Percentiles rank a stretch among this genome's conserved stretches.
Evolutionary conservation across 2,797 vertebrate genomes (phyloP).

Genomic region (Oreonectes daqikongensis): DNA sequence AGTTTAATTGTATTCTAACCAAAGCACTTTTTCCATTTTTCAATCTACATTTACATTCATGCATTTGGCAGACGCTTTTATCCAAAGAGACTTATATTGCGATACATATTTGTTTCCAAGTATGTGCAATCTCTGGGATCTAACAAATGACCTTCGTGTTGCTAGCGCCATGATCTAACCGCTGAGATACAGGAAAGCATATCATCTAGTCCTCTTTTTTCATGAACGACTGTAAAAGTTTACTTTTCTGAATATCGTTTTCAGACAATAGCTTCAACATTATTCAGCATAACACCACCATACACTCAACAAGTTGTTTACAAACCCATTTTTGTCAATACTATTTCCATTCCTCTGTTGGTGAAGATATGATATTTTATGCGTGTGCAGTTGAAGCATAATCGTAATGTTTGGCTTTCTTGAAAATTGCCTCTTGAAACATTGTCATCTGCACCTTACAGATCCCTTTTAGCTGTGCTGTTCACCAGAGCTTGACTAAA

Average conservation of each 20-base stretch:
- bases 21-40: background rate
- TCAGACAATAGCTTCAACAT: background rate
- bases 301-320: conserved; percentile 16
- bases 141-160: too few relatives aligned
- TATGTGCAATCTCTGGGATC: too few relatives aligned
- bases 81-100: too few relatives aligned
- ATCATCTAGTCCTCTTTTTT: too few relatives aligned
- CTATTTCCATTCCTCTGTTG: background rate
- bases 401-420: conserved; percentile 32
- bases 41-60: too few relatives aligned
- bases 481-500: conserved; percentile 46
- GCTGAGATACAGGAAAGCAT: too few relatives aligned
- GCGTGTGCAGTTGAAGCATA: conserved; percentile 30
- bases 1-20: background rate
- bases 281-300: background rate
- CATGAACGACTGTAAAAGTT: too few relatives aligned
- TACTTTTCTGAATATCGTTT: background rate
- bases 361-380: conserved; percentile 26
- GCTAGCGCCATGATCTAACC: too few relatives aligned
- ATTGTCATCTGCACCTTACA: conserved; percentile 46
- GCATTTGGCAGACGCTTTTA: too few relatives aligned
- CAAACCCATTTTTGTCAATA: background rate
- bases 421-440: conserved; percentile 49
- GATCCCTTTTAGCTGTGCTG: conserved; percentile 47
- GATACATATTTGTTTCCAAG: too few relatives aligned